A percentile compares a stretch with the other conserved stretches of the same genome.
Evolutionary conservation across 2,888 invertebrate genomes (phyloP).

Genomic region (Caprella mutica): DNA sequence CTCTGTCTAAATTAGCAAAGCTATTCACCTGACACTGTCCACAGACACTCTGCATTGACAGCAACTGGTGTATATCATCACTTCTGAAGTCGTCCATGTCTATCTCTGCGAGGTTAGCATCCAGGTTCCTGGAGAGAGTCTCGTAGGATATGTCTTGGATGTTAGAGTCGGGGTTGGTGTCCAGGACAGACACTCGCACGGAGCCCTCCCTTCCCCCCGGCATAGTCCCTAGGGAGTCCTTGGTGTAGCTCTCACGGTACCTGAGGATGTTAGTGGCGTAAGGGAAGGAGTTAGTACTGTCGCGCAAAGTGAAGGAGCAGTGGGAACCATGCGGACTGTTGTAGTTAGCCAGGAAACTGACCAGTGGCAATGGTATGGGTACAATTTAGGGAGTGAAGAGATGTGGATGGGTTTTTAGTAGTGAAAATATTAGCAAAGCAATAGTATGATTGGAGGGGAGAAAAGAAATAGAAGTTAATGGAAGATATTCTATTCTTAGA

Average conservation of each 20-base stretch:
- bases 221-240: conserved; percentile 23
- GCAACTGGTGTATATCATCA: conserved; percentile 76
- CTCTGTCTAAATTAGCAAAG: too few relatives aligned
- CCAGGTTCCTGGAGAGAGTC: conserved; percentile 73
- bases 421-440: background rate
- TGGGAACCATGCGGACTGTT: too few relatives aligned
- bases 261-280: conserved; percentile 11
- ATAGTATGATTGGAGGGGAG: background rate
- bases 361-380: background rate
- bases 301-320: too few relatives aligned
- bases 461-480: background rate
- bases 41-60: conserved; percentile 40
- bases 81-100: conserved; percentile 90
- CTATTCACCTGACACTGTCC: conserved; percentile 35
- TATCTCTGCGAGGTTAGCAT: conserved; percentile 84
- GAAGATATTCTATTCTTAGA: background rate
- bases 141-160: conserved; percentile 53
- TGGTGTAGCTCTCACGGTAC: conserved; percentile 34
- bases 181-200: conserved; percentile 28
- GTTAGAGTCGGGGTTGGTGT: conserved; percentile 18
- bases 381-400: background rate
- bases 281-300: background rate
- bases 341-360: background rate
- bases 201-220: conserved; percentile 28
- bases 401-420: background rate